Percentiles rank a stretch among this genome's conserved stretches.
phyloP scores from a whole-genome alignment of 2,888 invertebrate species.

The Acronicta psi region DNA sequence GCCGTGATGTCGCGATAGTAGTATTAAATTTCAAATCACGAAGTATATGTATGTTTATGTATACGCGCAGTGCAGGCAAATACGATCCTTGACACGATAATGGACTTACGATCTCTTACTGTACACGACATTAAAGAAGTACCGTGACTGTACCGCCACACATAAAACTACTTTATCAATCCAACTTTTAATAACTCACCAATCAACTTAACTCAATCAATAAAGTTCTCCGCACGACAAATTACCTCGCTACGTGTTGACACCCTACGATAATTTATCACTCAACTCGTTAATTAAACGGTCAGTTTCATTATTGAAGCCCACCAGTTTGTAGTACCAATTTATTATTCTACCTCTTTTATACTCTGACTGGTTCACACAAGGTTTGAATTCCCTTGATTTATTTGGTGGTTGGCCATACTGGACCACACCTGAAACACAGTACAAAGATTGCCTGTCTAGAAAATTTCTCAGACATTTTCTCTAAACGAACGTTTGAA shows the following conservation, averaged over 20 bases:
- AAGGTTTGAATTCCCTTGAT: constrained; percentile 16
- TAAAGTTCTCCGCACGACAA: constrained; percentile 12
- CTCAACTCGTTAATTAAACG: constrained; percentile 37
- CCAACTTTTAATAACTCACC: constrained; percentile 4
- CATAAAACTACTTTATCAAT: not conserved
- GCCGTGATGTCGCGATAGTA: too few species aligned
- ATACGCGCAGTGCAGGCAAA: too few species aligned
- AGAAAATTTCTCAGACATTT: too few species aligned
- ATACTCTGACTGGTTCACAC: constrained; percentile 3
- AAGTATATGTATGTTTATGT: too few species aligned
- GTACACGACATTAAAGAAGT: too few species aligned
- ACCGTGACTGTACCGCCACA: too few species aligned
- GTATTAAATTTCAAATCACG: too few species aligned
- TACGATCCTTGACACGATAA: too few species aligned
- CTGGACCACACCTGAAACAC: not conserved
- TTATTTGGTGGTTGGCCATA: not conserved
- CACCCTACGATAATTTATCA: constrained; percentile 37
- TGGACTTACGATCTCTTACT: too few species aligned
- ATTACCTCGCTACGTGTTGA: constrained; percentile 4
- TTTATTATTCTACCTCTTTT: constrained; percentile 21
- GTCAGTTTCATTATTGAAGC: constrained; percentile 33
- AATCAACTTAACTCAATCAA: constrained; percentile 8
- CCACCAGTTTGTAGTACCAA: constrained; percentile 26
- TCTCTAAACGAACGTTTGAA: too few species aligned
- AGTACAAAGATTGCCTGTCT: too few species aligned